Base-by-base conservation (phyloP, 1,140 invertebrate species). In the Eriosoma lanigerum region DNA sequence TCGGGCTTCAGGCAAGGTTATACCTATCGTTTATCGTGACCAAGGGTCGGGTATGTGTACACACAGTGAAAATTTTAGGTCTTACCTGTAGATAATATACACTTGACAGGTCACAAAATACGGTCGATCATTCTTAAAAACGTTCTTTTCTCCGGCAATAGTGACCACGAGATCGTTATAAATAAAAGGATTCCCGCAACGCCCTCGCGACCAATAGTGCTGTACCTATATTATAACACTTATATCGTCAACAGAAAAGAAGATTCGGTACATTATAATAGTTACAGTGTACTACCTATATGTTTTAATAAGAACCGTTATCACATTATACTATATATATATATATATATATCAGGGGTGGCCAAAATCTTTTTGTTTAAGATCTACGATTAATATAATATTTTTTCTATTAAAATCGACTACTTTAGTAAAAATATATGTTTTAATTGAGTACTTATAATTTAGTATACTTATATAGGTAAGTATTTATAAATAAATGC, bases 41-140 rank as follows among this genome's bases (percentile, higher is more conserved):
- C 32, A 66, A 66, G 62, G 62, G 62, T 66, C 62, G 62, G 32
- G 32, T 66, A 24, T 26, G 24, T 26, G 24, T 38, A 38, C 8
- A 38, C 32, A 12, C 9, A 17, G 32, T 66, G 19, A 19, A 64
- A 64, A 64, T 64, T 38, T 29, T 44, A 38, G 62, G 62, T 66
- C 26, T 60, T 0, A 15, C 26, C 3, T 38, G 32, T 29, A 60
- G 13, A 58, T 58, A 38, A 38, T 58, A 56, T 56, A 52, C n/a
- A 38, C 62, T 66, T 66, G 62, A 66, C 62, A 66, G 62, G 62
- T 66, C 10, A 66, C 62, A 66, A 66, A 66, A 66, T 66, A 38
- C 62, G 62, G 62, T 66, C 62, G 62, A 66, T 66, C 62, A 38
- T 66, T 66, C 62, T 66, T 21, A 15, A 29, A 60, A 66, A 66